Base-by-base conservation (phyloP, 1,140 invertebrate genomes). In the Diachasma alloeum region DNA sequence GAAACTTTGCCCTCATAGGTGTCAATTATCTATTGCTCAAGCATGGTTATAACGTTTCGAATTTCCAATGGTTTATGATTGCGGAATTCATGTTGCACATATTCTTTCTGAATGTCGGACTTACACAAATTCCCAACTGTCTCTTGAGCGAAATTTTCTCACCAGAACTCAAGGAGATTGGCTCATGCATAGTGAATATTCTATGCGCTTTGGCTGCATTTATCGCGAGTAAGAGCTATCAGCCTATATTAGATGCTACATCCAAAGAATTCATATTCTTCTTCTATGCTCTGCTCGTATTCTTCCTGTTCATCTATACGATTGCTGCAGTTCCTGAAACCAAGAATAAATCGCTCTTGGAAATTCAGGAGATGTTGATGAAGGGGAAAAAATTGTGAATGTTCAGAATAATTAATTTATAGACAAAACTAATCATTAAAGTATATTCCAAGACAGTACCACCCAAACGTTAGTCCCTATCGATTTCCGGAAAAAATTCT, bases 161-260 rank as follows among this genome's bases (percentile, higher is more conserved):
- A 0, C 74, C 81, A 0, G 74, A 79, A 0, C 36, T 80, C 0
- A 48, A 80, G 48, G 11, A 15, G 59, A 15, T 10, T 75, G 10
- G 4, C 4, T 92, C 93, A 37, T 93, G 93, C 72, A 85, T 95
- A 39, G 92, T 92, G 0, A 93, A 94, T 66, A 90, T 94, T 75
- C 92, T 92, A 76, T 94, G 93, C 66, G 95, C 94, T 85, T 80
- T 93, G 3, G 92, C 93, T 75, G 94, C 94, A 48, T 96, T 96
- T 79, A 85, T 94, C 1, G 91, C 95, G 19, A 95, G 94, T 17
- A 94, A 94, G 83, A 92, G 94, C 77, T 96, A 94, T 87, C 91
- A 93, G 83, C 90, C 92, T 0, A 87, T 42, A 10, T 11, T 95
- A 74, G 87, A 90, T 63, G 90, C 92, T 77, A 79, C 86, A 3